Evolutionary conservation across 2,797 vertebrate species (phyloP).

Genomic region (Rousettus madagascariensis): DNA sequence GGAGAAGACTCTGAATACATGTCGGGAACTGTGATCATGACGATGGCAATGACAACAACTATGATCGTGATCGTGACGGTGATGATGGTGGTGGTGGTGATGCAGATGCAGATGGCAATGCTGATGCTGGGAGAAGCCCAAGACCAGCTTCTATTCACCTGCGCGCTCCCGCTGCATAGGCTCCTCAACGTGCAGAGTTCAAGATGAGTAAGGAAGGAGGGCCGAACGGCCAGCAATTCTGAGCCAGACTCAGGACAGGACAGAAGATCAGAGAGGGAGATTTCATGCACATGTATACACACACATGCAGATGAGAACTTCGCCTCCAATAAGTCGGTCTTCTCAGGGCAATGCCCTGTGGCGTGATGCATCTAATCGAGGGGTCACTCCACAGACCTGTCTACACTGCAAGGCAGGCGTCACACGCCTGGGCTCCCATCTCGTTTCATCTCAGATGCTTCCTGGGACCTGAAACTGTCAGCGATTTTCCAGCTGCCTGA

Average conservation of each 20-base stretch:
- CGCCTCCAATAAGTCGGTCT: not conserved
- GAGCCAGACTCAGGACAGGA: not conserved
- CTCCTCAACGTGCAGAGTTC: not conserved
- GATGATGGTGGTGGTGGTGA: not conserved
- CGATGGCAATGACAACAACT: fast-evolving
- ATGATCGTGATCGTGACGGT: fast-evolving
- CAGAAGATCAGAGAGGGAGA: not conserved
- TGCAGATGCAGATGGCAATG: not conserved
- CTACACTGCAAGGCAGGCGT: not conserved
- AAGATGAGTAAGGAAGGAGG: not conserved
- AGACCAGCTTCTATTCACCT: not conserved
- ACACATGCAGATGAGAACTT: not conserved
- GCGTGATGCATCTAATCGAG: not conserved
- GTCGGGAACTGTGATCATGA: not conserved
- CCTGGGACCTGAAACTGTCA: not conserved
- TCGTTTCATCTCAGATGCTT: not conserved
- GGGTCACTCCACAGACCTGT: not conserved
- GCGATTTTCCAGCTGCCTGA: constrained; percentile 35
- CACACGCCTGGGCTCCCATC: not conserved
- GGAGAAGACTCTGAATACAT: not conserved
- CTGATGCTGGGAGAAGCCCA: not conserved
- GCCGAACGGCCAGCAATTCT: not conserved
- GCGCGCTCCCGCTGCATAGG: not conserved
- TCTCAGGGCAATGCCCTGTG: not conserved
- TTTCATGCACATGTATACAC: fast-evolving